A percentile compares a stretch with the other conserved stretches of the same genome.
These are phyloP conservation scores for Microctonus hyperodae DNA, from an alignment of 2,888 invertebrate genomes.

Conservation along the genomic window DNA sequence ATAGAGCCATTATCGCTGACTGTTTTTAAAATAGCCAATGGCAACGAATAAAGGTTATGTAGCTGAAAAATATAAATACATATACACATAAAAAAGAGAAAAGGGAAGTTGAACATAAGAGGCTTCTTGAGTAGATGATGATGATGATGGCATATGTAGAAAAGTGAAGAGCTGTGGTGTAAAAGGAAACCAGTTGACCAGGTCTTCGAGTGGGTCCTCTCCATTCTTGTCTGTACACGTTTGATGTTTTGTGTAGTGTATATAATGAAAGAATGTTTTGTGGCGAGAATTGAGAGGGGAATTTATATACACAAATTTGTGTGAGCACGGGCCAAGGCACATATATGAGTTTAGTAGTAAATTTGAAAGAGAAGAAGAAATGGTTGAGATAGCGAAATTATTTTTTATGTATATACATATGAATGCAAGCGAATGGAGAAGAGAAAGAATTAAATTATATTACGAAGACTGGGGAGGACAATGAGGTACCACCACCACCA, in stretches of 20 bases:
- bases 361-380: constrained; percentile 12
- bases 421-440: neutral
- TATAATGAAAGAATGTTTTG: constrained; percentile 12
- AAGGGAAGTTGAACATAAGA: neutral
- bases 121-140: constrained; percentile 20
- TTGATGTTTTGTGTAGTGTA: no score
- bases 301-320: neutral
- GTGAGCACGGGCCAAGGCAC: constrained; percentile 15
- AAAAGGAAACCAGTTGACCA: constrained; percentile 8
- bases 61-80: neutral
- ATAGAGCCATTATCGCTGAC: constrained; percentile 20
- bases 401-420: neutral
- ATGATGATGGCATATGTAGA: neutral
- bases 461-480: neutral
- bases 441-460: neutral
- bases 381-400: neutral
- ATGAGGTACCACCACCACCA: constrained; percentile 26
- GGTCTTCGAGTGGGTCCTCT: constrained; percentile 11
- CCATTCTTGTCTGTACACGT: constrained; percentile 12
- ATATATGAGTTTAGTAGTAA: neutral
- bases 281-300: neutral
- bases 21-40: neutral
- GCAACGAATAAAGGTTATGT: neutral
- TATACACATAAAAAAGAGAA: neutral
- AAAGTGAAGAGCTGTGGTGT: neutral